Evolutionary conservation across 30 jellyfish, hydroid and myxozoan species (phyloP).

Genomic region (Morbakka virulenta): DNA sequence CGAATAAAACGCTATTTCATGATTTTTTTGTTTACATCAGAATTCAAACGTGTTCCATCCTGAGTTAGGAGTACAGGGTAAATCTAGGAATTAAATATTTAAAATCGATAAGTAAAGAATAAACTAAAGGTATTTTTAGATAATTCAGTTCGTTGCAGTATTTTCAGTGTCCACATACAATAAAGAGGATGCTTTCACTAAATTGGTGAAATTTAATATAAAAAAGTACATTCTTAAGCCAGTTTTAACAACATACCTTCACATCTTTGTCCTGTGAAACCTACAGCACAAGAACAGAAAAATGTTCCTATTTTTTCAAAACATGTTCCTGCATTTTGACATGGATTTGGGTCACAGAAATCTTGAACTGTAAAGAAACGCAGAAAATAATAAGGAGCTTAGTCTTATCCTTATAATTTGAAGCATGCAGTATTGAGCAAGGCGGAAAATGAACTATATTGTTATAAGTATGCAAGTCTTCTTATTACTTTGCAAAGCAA

Average conservation of each 20-base stretch:
- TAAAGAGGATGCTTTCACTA: no score
- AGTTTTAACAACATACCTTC: constrained; percentile 70
- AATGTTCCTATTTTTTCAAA: constrained; percentile 61
- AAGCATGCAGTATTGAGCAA: neutral
- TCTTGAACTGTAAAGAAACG: constrained; percentile 47
- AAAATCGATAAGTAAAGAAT: no score
- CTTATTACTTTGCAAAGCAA: no score
- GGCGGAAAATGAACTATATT: neutral
- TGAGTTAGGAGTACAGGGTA: no score
- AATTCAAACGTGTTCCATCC: no score
- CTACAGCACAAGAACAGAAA: constrained; percentile 72
- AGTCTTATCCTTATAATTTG: neutral
- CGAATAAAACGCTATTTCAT: no score
- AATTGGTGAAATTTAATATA: neutral
- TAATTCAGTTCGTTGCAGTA: no score
- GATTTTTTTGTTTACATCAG: no score
- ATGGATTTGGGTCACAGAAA: constrained; percentile 70
- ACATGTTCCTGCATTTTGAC: constrained; percentile 69
- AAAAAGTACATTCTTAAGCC: neutral
- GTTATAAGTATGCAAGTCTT: neutral
- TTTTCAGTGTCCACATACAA: no score
- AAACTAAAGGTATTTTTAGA: no score
- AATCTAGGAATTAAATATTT: no score
- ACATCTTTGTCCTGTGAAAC: constrained; percentile 73
- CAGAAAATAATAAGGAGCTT: neutral